A percentile compares a stretch with the other conserved stretches of the same genome.
phyloP scores from a whole-genome alignment of 2,113 vertebrate genomes.

The Thomomys bottae region DNA sequence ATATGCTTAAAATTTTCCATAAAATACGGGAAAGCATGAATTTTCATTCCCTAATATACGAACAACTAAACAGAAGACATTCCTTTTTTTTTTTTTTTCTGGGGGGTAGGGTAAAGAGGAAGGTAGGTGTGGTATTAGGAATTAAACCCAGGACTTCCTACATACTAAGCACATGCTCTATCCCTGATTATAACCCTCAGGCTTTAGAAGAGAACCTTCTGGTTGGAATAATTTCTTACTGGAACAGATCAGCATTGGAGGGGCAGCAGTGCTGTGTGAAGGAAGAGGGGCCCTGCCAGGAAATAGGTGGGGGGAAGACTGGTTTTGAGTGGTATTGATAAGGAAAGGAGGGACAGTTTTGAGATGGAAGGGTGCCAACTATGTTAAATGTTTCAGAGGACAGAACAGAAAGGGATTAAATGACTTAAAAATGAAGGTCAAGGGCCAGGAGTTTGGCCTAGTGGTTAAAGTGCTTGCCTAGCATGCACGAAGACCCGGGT shows the following conservation, averaged over 20 bases:
- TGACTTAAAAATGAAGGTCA: slow-evolving; percentile 11
- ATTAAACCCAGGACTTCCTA: not conserved
- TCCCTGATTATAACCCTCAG: not conserved
- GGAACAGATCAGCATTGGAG: slow-evolving; percentile 1
- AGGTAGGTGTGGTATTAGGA: not conserved
- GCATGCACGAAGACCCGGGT: no score
- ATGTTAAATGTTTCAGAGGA: slow-evolving; percentile 24
- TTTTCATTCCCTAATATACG: slow-evolving; percentile 25
- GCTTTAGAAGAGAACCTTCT: not conserved
- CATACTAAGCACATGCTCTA: not conserved
- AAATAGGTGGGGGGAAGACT: slow-evolving; percentile 43
- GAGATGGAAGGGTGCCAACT: slow-evolving; percentile 17
- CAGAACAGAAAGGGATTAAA: slow-evolving; percentile 39
- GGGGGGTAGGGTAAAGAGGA: no score
- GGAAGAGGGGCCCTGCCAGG: not conserved
- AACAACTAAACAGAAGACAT: slow-evolving; percentile 15
- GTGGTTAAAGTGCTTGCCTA: no score
- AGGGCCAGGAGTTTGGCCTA: no score
- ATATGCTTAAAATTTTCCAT: slow-evolving; percentile 32
- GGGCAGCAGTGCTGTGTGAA: not conserved
- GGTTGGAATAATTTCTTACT: slow-evolving; percentile 9
- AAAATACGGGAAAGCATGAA: slow-evolving; percentile 27
- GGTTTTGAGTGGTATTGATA: slow-evolving; percentile 14
- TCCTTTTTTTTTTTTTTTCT: not conserved
- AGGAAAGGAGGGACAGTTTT: slow-evolving; percentile 40